Conservation (phyloP, 2,888 invertebrate species). For the Philhelius pedissequus region DNA sequence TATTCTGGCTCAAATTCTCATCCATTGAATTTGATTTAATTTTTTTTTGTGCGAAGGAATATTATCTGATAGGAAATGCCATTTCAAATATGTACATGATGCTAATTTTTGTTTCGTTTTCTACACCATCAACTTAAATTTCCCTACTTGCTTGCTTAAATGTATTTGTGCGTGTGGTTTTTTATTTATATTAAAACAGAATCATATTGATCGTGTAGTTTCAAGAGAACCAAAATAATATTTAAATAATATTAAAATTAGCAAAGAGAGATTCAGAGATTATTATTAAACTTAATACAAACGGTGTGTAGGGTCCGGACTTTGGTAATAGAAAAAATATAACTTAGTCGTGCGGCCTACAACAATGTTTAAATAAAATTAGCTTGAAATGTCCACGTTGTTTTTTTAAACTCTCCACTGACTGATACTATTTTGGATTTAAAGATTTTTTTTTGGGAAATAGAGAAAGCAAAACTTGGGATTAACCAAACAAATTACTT, state of each 20-base stretch:
- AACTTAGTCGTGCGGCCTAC: too few relatives aligned
- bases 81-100: background rate
- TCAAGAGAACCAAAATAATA: background rate
- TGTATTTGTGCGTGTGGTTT: background rate
- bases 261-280: background rate
- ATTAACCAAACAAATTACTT: too few relatives aligned
- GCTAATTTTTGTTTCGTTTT: background rate
- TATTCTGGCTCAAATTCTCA: background rate
- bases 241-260: background rate
- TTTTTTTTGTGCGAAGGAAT: background rate
- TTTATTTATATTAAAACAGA: background rate
- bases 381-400: too few relatives aligned
- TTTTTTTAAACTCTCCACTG: too few relatives aligned
- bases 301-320: background rate
- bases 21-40: background rate
- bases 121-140: background rate
- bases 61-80: background rate
- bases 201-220: background rate
- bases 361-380: too few relatives aligned
- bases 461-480: too few relatives aligned
- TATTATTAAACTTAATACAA: background rate
- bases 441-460: too few relatives aligned
- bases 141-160: background rate
- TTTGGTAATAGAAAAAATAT: too few relatives aligned
- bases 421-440: too few relatives aligned